Conservation (phyloP, 2,888 invertebrate species). For the Caradrina clavipalpis region DNA sequence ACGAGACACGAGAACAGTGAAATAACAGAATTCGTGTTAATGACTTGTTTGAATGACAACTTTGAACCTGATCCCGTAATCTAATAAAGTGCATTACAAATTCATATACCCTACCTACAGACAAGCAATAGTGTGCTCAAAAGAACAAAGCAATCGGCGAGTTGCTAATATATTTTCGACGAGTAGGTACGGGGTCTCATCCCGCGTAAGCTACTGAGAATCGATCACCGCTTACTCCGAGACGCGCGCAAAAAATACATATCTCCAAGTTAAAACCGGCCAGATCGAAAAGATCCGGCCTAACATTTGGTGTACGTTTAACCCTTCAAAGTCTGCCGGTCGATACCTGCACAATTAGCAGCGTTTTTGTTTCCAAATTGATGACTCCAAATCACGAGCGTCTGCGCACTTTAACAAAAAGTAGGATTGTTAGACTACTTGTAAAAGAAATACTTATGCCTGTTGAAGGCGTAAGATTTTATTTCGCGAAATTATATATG, state of each 20-base stretch:
- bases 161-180: slow-evolving; percentile 68
- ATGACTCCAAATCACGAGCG: slow-evolving; percentile 58
- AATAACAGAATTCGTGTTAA: background rate
- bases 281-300: slow-evolving; percentile 63
- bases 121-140: slow-evolving; percentile 20
- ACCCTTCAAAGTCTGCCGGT: slow-evolving; percentile 66
- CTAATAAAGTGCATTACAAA: slow-evolving; percentile 22
- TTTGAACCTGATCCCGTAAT: slow-evolving; percentile 2
- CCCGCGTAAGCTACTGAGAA: slow-evolving; percentile 72
- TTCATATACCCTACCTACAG: slow-evolving; percentile 5
- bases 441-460: slow-evolving; percentile 41
- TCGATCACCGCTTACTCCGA: slow-evolving; percentile 72
- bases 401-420: slow-evolving; percentile 59
- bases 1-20: background rate
- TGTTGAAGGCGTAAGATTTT: slow-evolving; percentile 29
- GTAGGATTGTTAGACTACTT: slow-evolving; percentile 49
- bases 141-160: slow-evolving; percentile 64
- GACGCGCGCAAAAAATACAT: slow-evolving; percentile 70
- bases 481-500: background rate
- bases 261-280: slow-evolving; percentile 68
- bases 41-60: background rate
- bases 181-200: slow-evolving; percentile 57
- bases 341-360: slow-evolving; percentile 68
- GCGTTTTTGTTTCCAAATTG: slow-evolving; percentile 65
- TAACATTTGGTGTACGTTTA: slow-evolving; percentile 65